These are phyloP conservation scores for Osmerus eperlanus DNA, from an alignment of 2,113 vertebrate species.

Conservation along the genomic window DNA sequence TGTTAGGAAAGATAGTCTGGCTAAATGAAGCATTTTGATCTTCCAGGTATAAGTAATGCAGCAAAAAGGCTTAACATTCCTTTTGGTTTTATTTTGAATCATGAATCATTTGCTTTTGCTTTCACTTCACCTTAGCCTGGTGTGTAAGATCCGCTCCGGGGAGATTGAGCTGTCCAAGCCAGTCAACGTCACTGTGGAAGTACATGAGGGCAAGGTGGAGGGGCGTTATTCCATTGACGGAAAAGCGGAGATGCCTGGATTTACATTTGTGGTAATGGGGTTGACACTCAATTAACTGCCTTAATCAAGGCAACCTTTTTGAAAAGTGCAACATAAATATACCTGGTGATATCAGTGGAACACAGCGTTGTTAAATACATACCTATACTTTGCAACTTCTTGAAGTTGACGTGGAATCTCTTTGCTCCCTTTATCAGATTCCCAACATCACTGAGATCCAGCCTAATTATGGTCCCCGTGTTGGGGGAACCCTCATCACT, in stretches of 20 bases:
- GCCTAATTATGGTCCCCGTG: slow-evolving; percentile 82
- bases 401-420: neutral
- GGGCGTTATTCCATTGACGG: slow-evolving; percentile 76
- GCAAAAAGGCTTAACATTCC: neutral
- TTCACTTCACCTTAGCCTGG: slow-evolving; percentile 63
- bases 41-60: too few species aligned
- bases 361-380: too few species aligned
- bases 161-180: slow-evolving; percentile 49
- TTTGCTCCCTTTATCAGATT: slow-evolving; percentile 63
- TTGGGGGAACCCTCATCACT: slow-evolving; percentile 83
- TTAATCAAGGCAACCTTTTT: too few species aligned
- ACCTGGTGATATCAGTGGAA: too few species aligned
- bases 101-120: slow-evolving; percentile 24
- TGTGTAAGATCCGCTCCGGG: slow-evolving; percentile 78
- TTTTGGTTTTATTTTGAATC: neutral
- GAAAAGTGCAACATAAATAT: too few species aligned
- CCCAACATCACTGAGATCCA: slow-evolving; percentile 77
- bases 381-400: neutral
- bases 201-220: slow-evolving; percentile 70
- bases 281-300: neutral
- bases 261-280: slow-evolving; percentile 81
- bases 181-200: slow-evolving; percentile 72
- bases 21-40: too few species aligned
- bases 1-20: neutral
- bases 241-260: slow-evolving; percentile 72